Percentiles rank a stretch among this genome's conserved stretches.
phyloP scores from a whole-genome alignment of 2,888 invertebrate genomes.

The Ophion obscuratus region DNA sequence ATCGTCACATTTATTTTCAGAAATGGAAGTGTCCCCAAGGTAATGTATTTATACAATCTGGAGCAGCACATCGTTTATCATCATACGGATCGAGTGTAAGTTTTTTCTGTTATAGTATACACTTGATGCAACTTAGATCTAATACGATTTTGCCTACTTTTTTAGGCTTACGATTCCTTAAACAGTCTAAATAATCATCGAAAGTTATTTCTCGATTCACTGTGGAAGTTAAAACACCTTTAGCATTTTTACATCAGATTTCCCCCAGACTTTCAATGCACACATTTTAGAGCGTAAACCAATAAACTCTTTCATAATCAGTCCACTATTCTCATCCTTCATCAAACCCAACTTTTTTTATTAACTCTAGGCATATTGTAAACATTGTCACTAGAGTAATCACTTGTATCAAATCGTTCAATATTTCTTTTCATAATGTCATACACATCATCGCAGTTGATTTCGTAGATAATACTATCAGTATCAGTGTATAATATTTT shows the following conservation, averaged over 20 bases:
- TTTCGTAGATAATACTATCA: conserved; percentile 14
- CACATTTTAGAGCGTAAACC: neutral
- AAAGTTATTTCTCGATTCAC: neutral
- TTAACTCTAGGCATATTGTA: neutral
- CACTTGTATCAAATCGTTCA: neutral
- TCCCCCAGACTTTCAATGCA: neutral
- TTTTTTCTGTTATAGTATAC: too few relatives aligned
- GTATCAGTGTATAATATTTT: too few relatives aligned
- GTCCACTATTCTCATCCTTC: conserved; percentile 9
- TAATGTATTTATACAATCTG: too few relatives aligned
- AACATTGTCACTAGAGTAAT: conserved; percentile 28
- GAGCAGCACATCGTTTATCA: too few relatives aligned
- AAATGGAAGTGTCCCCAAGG: too few relatives aligned
- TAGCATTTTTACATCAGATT: neutral
- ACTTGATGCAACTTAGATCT: too few relatives aligned
- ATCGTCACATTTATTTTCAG: too few relatives aligned
- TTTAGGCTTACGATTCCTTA: neutral
- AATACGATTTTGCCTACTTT: too few relatives aligned
- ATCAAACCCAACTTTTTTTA: neutral
- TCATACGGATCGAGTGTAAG: too few relatives aligned
- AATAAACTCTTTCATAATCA: conserved; percentile 3
- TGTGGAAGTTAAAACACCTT: neutral
- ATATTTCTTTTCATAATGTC: conserved; percentile 64
- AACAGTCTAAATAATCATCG: neutral
- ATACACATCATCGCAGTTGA: conserved; percentile 75